Percentiles rank a stretch among this genome's conserved stretches.
Evolutionary conservation across 2,797 vertebrate species (phyloP).

Genomic region (Adrianichthys oophorus): DNA sequence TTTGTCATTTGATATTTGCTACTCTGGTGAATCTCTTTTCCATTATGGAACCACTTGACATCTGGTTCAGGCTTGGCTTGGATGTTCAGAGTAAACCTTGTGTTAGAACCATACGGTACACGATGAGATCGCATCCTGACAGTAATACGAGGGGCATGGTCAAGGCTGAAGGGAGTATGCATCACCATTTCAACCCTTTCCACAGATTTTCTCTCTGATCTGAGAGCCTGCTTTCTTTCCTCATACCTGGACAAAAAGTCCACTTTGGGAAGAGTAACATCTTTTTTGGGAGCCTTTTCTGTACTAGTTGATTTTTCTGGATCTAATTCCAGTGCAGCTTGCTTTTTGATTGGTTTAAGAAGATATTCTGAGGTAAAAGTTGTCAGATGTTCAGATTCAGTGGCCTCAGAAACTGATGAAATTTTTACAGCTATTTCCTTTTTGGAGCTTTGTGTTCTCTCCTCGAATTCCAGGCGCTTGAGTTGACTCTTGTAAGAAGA

Average conservation of each 20-base stretch:
- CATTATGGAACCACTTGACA: slow-evolving; percentile 95
- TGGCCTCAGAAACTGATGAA: slow-evolving; percentile 76
- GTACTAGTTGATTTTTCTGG: slow-evolving; percentile 76
- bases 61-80: slow-evolving; percentile 92
- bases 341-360: slow-evolving; percentile 86
- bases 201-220: slow-evolving; percentile 81
- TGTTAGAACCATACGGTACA: slow-evolving; percentile 85
- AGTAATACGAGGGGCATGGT: slow-evolving; percentile 91
- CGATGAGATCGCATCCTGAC: slow-evolving; percentile 96
- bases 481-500: slow-evolving; percentile 89
- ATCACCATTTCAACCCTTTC: slow-evolving; percentile 87
- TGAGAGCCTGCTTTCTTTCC: slow-evolving; percentile 92
- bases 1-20: slow-evolving; percentile 89
- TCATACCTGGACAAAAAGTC: slow-evolving; percentile 96
- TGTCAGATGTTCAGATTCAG: slow-evolving; percentile 77
- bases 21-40: slow-evolving; percentile 85
- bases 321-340: slow-evolving; percentile 66
- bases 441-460: slow-evolving; percentile 82
- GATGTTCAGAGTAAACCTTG: slow-evolving; percentile 91
- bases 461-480: slow-evolving; percentile 89
- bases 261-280: slow-evolving; percentile 84
- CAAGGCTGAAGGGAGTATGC: slow-evolving; percentile 92
- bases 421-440: slow-evolving; percentile 81
- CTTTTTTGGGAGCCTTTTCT: slow-evolving; percentile 74
- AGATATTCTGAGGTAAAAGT: slow-evolving; percentile 81